phyloP scores from a whole-genome alignment of 2,113 vertebrate genomes.

The human (Homo sapiens) region DNA sequence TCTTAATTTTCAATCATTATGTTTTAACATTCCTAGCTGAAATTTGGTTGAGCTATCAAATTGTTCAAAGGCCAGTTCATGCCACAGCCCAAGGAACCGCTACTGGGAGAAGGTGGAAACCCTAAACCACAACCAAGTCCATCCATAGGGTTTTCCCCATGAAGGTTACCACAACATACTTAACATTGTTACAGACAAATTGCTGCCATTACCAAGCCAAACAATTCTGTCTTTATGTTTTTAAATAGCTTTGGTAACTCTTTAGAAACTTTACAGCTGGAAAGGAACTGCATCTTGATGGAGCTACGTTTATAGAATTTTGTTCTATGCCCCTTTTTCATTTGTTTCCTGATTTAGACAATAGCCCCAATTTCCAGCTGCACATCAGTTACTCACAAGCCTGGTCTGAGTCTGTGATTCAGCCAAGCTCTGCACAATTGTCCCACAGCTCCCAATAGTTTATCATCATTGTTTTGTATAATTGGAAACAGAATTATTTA shows the following conservation, averaged over 20 bases:
- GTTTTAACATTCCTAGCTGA: constrained; percentile 72
- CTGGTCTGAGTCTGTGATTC: constrained; percentile 70
- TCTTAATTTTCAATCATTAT: constrained; percentile 75
- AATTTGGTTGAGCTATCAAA: constrained; percentile 76
- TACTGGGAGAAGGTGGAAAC: constrained; percentile 58
- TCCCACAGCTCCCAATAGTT: constrained; percentile 82
- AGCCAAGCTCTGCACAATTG: constrained; percentile 77
- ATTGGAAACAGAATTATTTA: constrained; percentile 91
- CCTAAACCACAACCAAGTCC: constrained; percentile 47
- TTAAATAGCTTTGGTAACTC: constrained; percentile 62
- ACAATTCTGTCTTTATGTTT: constrained; percentile 54
- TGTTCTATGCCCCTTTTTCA: constrained; percentile 73
- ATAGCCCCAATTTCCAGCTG: constrained; percentile 70
- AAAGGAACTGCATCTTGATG: constrained; percentile 80
- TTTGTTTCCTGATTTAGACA: constrained; percentile 83
- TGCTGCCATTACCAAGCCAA: constrained; percentile 74
- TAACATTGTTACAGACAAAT: constrained; percentile 76
- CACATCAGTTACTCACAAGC: constrained; percentile 31
- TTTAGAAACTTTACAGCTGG: constrained; percentile 79
- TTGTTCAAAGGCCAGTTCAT: constrained; percentile 63
- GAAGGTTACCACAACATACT: constrained; percentile 63
- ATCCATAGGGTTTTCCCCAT: constrained; percentile 43
- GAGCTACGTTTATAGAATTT: constrained; percentile 71
- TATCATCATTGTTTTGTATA: constrained; percentile 89
- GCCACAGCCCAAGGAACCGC: constrained; percentile 46